Evolutionary conservation across 1,140 invertebrate genomes (phyloP), one percentile per base, ranked within the genome.

Genomic region (Hyphantria cunea): DNA sequence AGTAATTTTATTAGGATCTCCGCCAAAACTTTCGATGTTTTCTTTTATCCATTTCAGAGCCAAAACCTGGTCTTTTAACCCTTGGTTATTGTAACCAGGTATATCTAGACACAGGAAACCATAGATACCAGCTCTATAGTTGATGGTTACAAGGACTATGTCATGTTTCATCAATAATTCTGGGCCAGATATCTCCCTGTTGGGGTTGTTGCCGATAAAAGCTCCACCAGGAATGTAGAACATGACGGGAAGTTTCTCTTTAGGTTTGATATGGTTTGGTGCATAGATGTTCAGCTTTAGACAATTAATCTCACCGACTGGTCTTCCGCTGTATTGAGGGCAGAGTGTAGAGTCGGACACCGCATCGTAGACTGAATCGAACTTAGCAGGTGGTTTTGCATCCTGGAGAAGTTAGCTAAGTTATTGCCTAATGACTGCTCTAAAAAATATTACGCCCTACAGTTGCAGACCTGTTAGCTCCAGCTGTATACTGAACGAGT

Each of bases 61-160:
- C n/a, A 44, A 14, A 0, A 44, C 9, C 41, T 44, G 41, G 13
- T 44, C 41, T 12, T 44, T 44, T 2, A 44, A 12, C 6, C 41
- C 66, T 15, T 55, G 53, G 33, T 68, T 68, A 0, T 34, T 55
- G 10, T 34, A 45, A 11, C 54, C 66, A 12, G 66, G 49, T 49
- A 59, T 50, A 6, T 33, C 44, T 8, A 59, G 11, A 37, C 60
- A 63, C 0, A 63, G 3, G 44, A 63, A 64, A n/a, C 66, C 66
- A 11, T 63, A 49, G 10, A 42, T 14, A 0, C 66, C 66, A 2
- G 63, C 13, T 52, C 66, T 63, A 14, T 68, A 64, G 41, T 63
- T 68, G n/a, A 68, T 48, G 9, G 54, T 59, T 9, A 68, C 66
- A 6, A 68, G 12, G 9, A 68, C 63, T 13, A 68, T 49, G 31